These are phyloP conservation scores for Stylophora pistillata DNA, from an alignment of 64 coral and sea anemone species.

Conservation along the genomic window DNA sequence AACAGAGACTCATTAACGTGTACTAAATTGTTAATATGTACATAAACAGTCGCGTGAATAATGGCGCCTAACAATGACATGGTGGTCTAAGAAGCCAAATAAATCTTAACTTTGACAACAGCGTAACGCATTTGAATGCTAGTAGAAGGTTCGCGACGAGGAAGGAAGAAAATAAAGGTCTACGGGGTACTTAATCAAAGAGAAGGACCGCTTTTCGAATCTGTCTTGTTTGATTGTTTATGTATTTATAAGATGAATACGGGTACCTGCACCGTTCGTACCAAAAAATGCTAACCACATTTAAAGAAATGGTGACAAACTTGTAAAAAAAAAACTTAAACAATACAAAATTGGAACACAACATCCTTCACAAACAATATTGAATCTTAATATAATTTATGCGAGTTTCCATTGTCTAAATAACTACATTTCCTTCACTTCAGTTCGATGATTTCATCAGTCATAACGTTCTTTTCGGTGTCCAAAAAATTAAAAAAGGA, in stretches of 20 bases:
- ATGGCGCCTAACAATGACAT: neutral
- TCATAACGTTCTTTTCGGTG: too few relatives aligned
- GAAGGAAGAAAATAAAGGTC: neutral
- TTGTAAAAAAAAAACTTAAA: neutral
- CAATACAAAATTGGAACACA: neutral
- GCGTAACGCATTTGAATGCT: neutral
- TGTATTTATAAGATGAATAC: neutral
- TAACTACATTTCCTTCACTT: too few relatives aligned
- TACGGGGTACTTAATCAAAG: neutral
- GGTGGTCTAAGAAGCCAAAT: neutral
- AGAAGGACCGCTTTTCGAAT: neutral
- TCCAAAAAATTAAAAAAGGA: too few relatives aligned
- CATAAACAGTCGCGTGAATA: slow-evolving; percentile 3
- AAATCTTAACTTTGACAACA: neutral
- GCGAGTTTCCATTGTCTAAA: too few relatives aligned
- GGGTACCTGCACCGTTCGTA: neutral
- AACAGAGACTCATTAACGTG: slow-evolving; percentile 4
- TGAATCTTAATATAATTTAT: too few relatives aligned
- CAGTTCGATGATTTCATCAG: too few relatives aligned
- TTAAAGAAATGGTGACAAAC: neutral
- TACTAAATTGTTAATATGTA: slow-evolving; percentile 45
- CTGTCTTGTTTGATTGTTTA: neutral
- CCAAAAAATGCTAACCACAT: neutral
- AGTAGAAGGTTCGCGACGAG: neutral
- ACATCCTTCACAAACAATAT: neutral